phyloP scores from a whole-genome alignment of 2,888 invertebrate genomes.

The Microplitis manilae region DNA sequence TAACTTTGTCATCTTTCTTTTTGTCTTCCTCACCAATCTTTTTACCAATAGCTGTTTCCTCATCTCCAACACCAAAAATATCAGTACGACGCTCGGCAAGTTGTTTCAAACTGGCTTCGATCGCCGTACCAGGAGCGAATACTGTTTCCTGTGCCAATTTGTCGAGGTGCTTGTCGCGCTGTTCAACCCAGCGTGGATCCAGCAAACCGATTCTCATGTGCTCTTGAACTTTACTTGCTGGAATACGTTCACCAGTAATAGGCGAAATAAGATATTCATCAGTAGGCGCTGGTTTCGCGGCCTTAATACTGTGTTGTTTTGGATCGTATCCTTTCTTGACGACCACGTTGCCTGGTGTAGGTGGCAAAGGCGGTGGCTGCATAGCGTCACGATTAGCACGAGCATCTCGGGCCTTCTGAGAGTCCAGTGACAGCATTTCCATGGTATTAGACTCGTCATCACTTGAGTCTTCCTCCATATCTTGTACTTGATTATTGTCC shows the following conservation, averaged over 20 bases:
- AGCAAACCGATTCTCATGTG: slow-evolving; percentile 97
- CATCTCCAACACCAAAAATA: slow-evolving; percentile 99
- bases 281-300: slow-evolving; percentile 77
- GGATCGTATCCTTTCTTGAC: slow-evolving; percentile 98
- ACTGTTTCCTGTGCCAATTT: slow-evolving; percentile 93
- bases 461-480: slow-evolving; percentile 92
- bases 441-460: slow-evolving; percentile 76
- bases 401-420: slow-evolving; percentile 62
- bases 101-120: slow-evolving; percentile 95
- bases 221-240: slow-evolving; percentile 96
- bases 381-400: slow-evolving; percentile 72
- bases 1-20: slow-evolving; percentile 90
- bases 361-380: slow-evolving; percentile 84
- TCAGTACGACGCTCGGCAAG: slow-evolving; percentile 99
- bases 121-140: slow-evolving; percentile 86
- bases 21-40: slow-evolving; percentile 94
- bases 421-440: slow-evolving; percentile 66
- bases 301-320: slow-evolving; percentile 79
- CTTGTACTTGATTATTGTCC: slow-evolving; percentile 80
- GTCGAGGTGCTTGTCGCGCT: slow-evolving; percentile 93
- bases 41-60: slow-evolving; percentile 99
- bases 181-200: slow-evolving; percentile 98
- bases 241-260: slow-evolving; percentile 97
- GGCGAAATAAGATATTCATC: slow-evolving; percentile 97
- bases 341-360: slow-evolving; percentile 92